Percentiles rank a stretch among this genome's conserved stretches.
Conservation (phyloP, 1,140 invertebrate species). For the Drosophila watanabei region DNA sequence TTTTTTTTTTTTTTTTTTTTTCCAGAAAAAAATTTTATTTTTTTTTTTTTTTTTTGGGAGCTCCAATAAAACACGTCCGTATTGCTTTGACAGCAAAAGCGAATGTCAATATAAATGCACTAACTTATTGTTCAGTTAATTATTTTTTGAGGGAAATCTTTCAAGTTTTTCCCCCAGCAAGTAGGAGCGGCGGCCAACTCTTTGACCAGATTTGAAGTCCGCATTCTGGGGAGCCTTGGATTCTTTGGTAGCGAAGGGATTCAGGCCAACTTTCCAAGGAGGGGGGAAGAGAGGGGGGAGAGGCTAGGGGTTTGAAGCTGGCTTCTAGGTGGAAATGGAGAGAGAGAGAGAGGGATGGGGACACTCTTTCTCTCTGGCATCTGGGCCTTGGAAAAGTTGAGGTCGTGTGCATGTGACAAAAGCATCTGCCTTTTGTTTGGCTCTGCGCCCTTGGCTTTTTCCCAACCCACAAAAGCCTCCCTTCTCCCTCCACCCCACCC, state of each 20-base stretch:
- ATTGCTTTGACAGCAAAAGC: too few relatives aligned
- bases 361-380: constrained; percentile 4
- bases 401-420: constrained; percentile 71
- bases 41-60: too few relatives aligned
- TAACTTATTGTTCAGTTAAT: not conserved
- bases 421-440: constrained; percentile 80
- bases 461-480: not conserved
- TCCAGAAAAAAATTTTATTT: too few relatives aligned
- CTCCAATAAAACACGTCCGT: too few relatives aligned
- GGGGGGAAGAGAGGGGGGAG: too few relatives aligned
- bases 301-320: not conserved
- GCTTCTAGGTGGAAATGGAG: not conserved
- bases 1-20: too few relatives aligned
- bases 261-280: not conserved
- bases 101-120: too few relatives aligned
- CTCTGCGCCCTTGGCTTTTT: constrained; percentile 62
- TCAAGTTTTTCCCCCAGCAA: not conserved
- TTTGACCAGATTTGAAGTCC: constrained; percentile 28
- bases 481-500: too few relatives aligned
- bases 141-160: not conserved
- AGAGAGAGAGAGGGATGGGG: not conserved
- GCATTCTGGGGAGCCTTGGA: constrained; percentile 24
- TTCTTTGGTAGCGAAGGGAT: constrained; percentile 20
- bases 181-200: not conserved
- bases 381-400: constrained; percentile 44